These are phyloP conservation scores for Penaeus vannamei DNA, from an alignment of 1,140 invertebrate species.

Conservation along the genomic window DNA sequence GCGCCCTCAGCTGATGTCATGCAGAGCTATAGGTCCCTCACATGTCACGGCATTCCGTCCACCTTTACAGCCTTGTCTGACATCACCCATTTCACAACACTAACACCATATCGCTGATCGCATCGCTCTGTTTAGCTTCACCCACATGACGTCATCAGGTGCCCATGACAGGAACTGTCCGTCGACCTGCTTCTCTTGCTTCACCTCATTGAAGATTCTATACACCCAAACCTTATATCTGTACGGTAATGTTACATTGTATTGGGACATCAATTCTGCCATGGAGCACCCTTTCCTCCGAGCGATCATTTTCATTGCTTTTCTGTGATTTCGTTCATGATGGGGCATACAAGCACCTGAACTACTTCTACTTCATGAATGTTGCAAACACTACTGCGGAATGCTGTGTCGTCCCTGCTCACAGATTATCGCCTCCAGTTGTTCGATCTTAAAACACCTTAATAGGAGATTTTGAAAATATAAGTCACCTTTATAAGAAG, in stretches of 20 bases:
- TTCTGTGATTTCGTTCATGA: no score
- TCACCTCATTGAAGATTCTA: background rate
- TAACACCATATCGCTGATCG: no score
- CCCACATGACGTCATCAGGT: no score
- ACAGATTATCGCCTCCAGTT: conserved; percentile 5
- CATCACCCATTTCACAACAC: no score
- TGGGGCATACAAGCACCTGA: no score
- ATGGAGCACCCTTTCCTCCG: background rate
- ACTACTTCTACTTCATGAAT: background rate
- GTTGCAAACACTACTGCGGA: background rate
- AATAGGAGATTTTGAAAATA: no score
- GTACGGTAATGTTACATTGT: background rate
- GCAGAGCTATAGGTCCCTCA: no score
- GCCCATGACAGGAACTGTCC: background rate
- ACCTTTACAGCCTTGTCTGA: background rate
- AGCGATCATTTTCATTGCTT: conserved; percentile 2
- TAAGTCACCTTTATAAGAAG: no score
- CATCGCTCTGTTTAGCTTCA: no score
- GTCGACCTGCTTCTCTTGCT: background rate
- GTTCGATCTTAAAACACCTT: no score
- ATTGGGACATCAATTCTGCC: background rate
- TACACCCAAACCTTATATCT: background rate
- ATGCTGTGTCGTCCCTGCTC: background rate
- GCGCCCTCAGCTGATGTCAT: no score
- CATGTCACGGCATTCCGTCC: background rate